These are phyloP conservation scores for Mycalesis mineus DNA, from an alignment of 2,888 invertebrate species.

Conservation along the genomic window DNA sequence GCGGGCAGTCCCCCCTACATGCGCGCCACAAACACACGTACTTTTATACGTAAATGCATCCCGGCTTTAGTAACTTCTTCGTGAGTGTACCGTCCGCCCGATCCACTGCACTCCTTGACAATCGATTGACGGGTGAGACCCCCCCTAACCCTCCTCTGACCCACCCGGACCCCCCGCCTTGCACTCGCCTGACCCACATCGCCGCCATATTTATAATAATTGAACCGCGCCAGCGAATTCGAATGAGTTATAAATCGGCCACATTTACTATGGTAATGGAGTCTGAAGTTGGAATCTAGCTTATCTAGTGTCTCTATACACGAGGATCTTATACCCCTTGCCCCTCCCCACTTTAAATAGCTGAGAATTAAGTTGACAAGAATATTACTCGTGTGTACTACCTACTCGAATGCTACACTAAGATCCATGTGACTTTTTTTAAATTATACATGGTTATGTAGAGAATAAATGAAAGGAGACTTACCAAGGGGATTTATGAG, in stretches of 20 bases:
- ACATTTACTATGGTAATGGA: constrained; percentile 36
- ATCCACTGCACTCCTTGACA: constrained; percentile 72
- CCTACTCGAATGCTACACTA: too few species aligned
- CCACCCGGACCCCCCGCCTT: constrained; percentile 39
- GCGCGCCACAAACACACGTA: constrained; percentile 21
- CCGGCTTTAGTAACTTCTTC: constrained; percentile 35
- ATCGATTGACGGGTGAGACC: constrained; percentile 78
- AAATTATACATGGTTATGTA: too few species aligned
- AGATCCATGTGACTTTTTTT: too few species aligned
- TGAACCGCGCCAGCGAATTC: constrained; percentile 54
- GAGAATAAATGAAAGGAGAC: too few species aligned
- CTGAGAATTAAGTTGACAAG: not conserved
- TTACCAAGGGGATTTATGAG: too few species aligned
- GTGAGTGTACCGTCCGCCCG: constrained; percentile 41
- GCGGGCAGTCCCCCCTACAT: not conserved
- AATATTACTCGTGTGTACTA: not conserved
- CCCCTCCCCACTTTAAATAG: not conserved
- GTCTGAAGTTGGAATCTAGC: constrained; percentile 27
- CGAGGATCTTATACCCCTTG: not conserved
- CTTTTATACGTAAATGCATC: constrained; percentile 35
- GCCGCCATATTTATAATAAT: constrained; percentile 76
- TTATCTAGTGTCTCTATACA: constrained; percentile 26
- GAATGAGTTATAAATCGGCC: constrained; percentile 41
- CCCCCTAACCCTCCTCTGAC: constrained; percentile 33
- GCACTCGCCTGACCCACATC: constrained; percentile 67